phyloP scores from a whole-genome alignment of 2,113 vertebrate genomes.

The Sphyrna mokarran region DNA sequence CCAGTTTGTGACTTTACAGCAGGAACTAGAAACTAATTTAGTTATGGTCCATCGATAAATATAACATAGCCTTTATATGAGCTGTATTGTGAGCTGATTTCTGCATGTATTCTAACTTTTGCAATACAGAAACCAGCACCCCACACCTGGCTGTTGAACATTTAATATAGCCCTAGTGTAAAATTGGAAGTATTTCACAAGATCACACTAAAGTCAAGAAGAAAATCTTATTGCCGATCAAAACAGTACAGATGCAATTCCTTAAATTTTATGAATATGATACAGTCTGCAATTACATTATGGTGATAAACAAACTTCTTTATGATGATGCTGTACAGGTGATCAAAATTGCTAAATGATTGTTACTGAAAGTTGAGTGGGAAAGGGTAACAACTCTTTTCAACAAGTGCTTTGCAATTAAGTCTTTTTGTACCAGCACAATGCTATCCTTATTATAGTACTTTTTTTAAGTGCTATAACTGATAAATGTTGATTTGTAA shows the following conservation, averaged over 20 bases:
- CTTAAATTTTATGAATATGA: neutral
- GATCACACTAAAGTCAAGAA: neutral
- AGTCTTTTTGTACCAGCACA: neutral
- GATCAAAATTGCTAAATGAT: neutral
- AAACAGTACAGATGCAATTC: neutral
- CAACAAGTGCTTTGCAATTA: conserved; percentile 20
- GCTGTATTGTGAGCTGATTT: neutral
- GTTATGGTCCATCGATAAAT: neutral
- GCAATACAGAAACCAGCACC: neutral
- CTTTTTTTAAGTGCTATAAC: neutral
- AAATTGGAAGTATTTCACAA: neutral
- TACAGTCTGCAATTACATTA: neutral
- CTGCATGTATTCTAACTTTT: neutral
- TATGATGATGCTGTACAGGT: neutral
- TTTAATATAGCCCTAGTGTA: neutral
- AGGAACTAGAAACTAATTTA: neutral
- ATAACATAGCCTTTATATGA: neutral
- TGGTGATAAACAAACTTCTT: neutral
- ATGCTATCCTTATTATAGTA: conserved; percentile 27
- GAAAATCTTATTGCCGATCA: neutral
- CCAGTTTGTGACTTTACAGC: neutral
- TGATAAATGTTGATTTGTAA: neutral
- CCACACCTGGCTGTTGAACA: neutral
- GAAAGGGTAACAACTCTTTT: neutral
- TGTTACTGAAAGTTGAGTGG: neutral